A percentile compares a stretch with the other conserved stretches of the same genome.
Evolutionary conservation across 2,888 invertebrate species (phyloP).

Genomic region (Idaea straminata): DNA sequence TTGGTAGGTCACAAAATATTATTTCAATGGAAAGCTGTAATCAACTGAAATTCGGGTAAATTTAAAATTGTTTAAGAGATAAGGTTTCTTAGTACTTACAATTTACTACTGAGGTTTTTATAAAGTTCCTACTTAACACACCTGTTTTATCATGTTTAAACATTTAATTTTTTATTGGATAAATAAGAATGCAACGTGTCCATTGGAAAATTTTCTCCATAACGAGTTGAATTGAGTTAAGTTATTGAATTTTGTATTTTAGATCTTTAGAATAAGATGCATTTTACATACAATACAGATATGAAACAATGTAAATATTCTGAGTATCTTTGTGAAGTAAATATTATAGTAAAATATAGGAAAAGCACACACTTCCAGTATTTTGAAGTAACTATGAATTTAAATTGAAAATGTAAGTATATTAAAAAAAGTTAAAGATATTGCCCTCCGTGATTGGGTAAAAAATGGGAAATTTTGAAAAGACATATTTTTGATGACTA

Average conservation of each 20-base stretch:
- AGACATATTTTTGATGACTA: too few relatives aligned
- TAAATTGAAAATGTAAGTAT: too few relatives aligned
- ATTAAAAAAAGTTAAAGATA: too few relatives aligned
- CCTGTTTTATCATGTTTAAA: too few relatives aligned
- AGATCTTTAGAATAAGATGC: slow-evolving; percentile 21
- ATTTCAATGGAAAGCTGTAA: not conserved
- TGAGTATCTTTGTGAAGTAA: slow-evolving; percentile 36
- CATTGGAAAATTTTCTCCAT: slow-evolving; percentile 38
- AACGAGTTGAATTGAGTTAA: not conserved
- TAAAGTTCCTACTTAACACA: too few relatives aligned
- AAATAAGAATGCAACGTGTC: slow-evolving; percentile 37
- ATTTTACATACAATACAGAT: slow-evolving; percentile 23
- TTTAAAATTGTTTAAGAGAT: not conserved
- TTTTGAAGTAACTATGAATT: slow-evolving; percentile 30
- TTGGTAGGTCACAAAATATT: not conserved
- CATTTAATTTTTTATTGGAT: slow-evolving; percentile 40
- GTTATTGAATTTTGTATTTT: slow-evolving; percentile 30
- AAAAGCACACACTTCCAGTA: slow-evolving; percentile 14
- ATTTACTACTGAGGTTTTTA: too few relatives aligned
- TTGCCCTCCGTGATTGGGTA: too few relatives aligned
- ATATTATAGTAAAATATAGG: slow-evolving; percentile 35
- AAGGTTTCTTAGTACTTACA: too few relatives aligned
- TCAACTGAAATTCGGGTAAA: not conserved
- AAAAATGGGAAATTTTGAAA: too few relatives aligned
- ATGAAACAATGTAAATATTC: slow-evolving; percentile 32